Evolutionary conservation across 2,797 vertebrate species (phyloP), one percentile per base, ranked within the genome.

Genomic region (Sternarchorhynchus goeldii): DNA sequence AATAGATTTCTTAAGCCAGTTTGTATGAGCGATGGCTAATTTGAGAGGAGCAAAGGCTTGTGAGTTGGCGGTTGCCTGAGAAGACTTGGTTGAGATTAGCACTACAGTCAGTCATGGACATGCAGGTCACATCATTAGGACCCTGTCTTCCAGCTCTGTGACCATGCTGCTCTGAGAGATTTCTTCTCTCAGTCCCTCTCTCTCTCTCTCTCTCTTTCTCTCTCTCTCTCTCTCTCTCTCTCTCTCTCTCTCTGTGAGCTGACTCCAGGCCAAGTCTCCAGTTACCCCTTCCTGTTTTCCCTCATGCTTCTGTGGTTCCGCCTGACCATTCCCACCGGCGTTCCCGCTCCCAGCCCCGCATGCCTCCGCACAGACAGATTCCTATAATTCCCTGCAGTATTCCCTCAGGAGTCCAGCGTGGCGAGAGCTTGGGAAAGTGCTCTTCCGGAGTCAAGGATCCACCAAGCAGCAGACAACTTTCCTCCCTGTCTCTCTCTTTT

Each of bases 371-470:
- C 82, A 88, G 79, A 89, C 89, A 86, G 86, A 91, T 90, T 93
- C 91, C 90, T 89, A 86, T 85, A 90, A 91, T 89, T 91, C 88
- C 83, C 82, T 82, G 62, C n/a, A 75, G 79, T 36, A 84, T 89
- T 89, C 92, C 88, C 85, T 6, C 41, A 82, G 88, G 92, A 88
- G 82, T 63, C 14, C 21, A 81, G 81, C 69, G 32, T 92, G 91
- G 90, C 88, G 86, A 92, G 89, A 93, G 92, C 93, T 94, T 94
- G 93, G 93, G 93, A 94, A 94, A 93, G 87, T 86, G 83, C 85
- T 89, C 92, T 93, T 93, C 93, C 90, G 88, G 90, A 93, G 89
- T 85, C 84, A 86, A 87, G 81, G 86, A 91, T 91, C 86, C 83
- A 88, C 82, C 88, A 85, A 88, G 75, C 81, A 81, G 77, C 69